phyloP scores from a whole-genome alignment of 2,113 vertebrate species.

The Lamprologus lemairii region DNA sequence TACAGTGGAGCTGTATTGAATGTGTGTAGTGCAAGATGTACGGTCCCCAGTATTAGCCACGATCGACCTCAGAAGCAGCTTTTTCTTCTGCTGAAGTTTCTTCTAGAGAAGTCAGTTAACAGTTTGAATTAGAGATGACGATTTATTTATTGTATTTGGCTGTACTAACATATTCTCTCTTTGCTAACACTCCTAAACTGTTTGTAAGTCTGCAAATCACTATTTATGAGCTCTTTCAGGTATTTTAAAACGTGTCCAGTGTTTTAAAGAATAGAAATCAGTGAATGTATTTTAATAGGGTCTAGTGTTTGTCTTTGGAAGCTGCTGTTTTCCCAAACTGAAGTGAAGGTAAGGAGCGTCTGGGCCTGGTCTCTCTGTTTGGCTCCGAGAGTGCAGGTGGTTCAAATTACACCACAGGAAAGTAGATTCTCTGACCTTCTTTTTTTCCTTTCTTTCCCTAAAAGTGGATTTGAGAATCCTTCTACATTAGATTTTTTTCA shows the following conservation, averaged over 20 bases:
- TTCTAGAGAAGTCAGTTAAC: background rate
- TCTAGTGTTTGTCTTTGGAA: background rate
- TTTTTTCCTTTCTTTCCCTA: background rate
- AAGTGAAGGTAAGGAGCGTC: background rate
- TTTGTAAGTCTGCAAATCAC: too few relatives aligned
- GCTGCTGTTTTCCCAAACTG: background rate
- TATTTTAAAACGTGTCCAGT: background rate
- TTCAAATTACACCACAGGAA: background rate
- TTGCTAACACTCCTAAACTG: background rate
- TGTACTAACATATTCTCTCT: background rate
- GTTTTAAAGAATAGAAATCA: background rate
- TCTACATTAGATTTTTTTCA: background rate
- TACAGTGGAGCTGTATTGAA: background rate
- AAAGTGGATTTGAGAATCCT: background rate
- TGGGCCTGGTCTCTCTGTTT: background rate
- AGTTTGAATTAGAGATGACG: background rate
- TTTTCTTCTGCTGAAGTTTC: background rate
- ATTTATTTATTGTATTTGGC: background rate
- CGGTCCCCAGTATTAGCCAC: rapidly evolving
- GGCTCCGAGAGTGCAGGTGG: background rate
- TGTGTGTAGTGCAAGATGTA: background rate
- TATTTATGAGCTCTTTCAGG: too few relatives aligned
- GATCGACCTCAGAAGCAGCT: background rate
- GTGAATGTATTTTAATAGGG: background rate
- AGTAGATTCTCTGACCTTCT: background rate